phyloP scores from a whole-genome alignment of 2,113 vertebrate species.

The Nibea albiflora region DNA sequence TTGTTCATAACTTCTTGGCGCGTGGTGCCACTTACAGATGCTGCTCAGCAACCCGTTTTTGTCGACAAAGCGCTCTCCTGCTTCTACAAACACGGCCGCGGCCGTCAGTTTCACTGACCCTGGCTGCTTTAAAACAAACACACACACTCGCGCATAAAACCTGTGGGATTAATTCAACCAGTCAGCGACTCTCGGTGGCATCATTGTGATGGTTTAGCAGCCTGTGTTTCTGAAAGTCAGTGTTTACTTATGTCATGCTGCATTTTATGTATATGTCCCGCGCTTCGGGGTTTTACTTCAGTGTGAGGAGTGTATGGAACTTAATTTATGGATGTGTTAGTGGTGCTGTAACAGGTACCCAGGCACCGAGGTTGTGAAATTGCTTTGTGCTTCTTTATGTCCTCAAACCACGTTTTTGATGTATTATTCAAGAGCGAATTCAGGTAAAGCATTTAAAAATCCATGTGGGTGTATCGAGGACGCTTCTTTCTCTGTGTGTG shows the following conservation, averaged over 20 bases:
- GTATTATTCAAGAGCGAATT: conserved; percentile 49
- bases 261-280: conserved; percentile 3
- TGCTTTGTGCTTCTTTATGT: conserved; percentile 31
- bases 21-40: neutral
- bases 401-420: conserved; percentile 43
- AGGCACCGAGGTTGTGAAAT: conserved; percentile 19
- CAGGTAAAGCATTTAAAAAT: conserved; percentile 18
- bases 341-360: neutral
- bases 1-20: neutral
- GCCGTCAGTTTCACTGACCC: neutral
- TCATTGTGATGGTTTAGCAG: neutral
- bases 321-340: conserved; percentile 35
- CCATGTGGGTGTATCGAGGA: conserved; percentile 13
- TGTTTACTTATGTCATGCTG: neutral
- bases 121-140: neutral
- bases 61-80: neutral
- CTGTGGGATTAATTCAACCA: neutral
- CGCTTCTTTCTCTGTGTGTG: neutral
- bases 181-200: conserved; percentile 3
- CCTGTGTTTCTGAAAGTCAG: conserved; percentile 28
- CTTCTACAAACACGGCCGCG: neutral
- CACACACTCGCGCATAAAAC: neutral
- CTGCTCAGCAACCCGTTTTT: neutral
- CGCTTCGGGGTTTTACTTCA: neutral
- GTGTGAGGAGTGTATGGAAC: neutral